phyloP scores from a whole-genome alignment of 2,113 vertebrate genomes.

The Aegithalos caudatus region DNA sequence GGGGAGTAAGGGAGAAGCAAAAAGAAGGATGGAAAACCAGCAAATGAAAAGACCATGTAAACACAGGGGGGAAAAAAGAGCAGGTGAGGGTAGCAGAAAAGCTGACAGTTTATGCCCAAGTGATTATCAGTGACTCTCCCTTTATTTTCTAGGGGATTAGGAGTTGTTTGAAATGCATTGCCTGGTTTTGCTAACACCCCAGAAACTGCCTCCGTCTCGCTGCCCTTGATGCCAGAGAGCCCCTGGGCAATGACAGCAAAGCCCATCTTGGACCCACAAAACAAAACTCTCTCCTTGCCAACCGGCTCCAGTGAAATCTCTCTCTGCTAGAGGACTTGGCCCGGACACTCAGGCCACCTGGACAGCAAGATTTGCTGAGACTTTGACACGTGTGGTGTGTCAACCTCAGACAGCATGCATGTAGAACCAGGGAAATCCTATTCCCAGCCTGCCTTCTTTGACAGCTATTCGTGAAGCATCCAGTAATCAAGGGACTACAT shows the following conservation, averaged over 20 bases:
- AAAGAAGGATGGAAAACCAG: background rate
- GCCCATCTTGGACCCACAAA: background rate
- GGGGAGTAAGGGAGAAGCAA: background rate
- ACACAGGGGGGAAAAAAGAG: background rate
- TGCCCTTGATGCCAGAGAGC: background rate
- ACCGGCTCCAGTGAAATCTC: background rate
- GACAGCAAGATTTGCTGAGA: background rate
- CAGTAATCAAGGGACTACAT: background rate
- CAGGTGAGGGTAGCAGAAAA: background rate
- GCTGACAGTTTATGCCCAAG: background rate
- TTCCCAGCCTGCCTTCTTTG: background rate
- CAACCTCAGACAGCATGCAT: background rate
- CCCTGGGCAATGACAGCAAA: background rate
- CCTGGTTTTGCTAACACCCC: background rate
- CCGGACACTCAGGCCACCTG: background rate
- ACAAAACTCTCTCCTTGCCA: background rate
- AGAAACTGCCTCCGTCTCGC: background rate
- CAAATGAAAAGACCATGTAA: background rate
- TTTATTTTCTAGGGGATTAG: background rate
- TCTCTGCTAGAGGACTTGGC: background rate
- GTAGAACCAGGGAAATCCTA: background rate
- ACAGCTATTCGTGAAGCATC: background rate
- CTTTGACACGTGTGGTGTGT: background rate
- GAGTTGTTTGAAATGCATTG: background rate
- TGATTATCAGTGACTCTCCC: background rate